Base-by-base conservation (phyloP, 2,888 invertebrate species). In the Erebia epiphron region DNA sequence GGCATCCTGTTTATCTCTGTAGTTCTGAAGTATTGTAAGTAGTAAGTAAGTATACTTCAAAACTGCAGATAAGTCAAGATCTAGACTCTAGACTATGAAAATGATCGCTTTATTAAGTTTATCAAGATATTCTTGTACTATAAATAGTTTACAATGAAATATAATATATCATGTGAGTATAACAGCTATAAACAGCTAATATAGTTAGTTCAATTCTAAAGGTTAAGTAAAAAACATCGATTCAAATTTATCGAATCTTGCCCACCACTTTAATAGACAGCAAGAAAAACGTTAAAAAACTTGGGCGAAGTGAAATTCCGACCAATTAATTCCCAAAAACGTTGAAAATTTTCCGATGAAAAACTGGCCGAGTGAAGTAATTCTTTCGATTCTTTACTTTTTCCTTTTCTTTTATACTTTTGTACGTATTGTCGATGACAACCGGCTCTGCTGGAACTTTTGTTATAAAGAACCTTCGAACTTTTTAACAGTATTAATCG, bases 321-420 rank as follows among this genome's bases (percentile, higher is more conserved):
- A 79, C 79, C 82, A 86, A 87, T 87, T 86, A 86, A 85, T 84
- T 82, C 79, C 74, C 82, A 77, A 79, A 81, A 82, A 77, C 75
- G 75, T 77, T 75, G 71, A 70, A 75, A 70, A 67, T 60, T 63
- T 67, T 43, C 35, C 65, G 54, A 70, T 72, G 63, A 62, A 68
- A 43, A 60, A 68, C 68, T 41, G 62, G 62, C 62, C 62, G 62
- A 62, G 21, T 49, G 60, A 18, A 60, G 71, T 63, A 68, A 61
- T 67, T 56, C 35, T 66, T 26, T 66, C 52, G 62, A 46, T 46
- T 62, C 52, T 54, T 50, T 64, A 35, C 21, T 26, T 52, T 64
- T 64, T 16, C 18, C 52, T 54, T 63, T 63, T 50, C 50, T 35
- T 63, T 63, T 63, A 35, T 50, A 63, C 65, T 66, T 66, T 66